These are phyloP conservation scores for Cephus pygmeus DNA, from an alignment of 2,888 invertebrate genomes.

Conservation along the genomic window DNA sequence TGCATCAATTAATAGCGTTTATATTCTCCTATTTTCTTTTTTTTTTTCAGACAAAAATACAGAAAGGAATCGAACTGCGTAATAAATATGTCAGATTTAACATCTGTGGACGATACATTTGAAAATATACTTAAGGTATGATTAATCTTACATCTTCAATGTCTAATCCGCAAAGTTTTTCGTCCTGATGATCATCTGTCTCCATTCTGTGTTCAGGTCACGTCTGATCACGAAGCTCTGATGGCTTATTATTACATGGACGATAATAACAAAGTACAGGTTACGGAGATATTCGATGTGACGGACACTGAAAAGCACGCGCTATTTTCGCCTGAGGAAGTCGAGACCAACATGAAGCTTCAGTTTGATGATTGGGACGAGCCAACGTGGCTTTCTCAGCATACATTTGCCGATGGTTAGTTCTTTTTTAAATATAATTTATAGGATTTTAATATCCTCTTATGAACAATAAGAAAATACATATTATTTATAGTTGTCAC, in stretches of 20 bases:
- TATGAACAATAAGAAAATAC: not conserved
- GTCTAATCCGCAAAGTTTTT: slow-evolving; percentile 56
- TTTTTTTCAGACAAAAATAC: not conserved
- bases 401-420: slow-evolving; percentile 49
- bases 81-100: slow-evolving; percentile 54
- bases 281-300: slow-evolving; percentile 91
- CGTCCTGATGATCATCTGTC: not conserved
- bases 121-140: slow-evolving; percentile 69
- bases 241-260: slow-evolving; percentile 94
- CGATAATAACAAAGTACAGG: slow-evolving; percentile 86
- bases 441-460: not conserved
- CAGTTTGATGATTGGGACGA: slow-evolving; percentile 77
- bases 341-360: slow-evolving; percentile 73
- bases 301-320: slow-evolving; percentile 79
- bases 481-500: slow-evolving; percentile 33
- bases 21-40: not conserved
- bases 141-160: slow-evolving; percentile 55
- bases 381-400: slow-evolving; percentile 57
- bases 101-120: slow-evolving; percentile 67
- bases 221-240: slow-evolving; percentile 86
- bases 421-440: not conserved
- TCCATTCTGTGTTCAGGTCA: slow-evolving; percentile 71
- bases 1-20: not conserved
- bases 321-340: slow-evolving; percentile 73
- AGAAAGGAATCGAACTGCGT: slow-evolving; percentile 50